These are phyloP conservation scores for Podarcis raffonei DNA, from an alignment of 2,113 vertebrate species.

Conservation along the genomic window DNA sequence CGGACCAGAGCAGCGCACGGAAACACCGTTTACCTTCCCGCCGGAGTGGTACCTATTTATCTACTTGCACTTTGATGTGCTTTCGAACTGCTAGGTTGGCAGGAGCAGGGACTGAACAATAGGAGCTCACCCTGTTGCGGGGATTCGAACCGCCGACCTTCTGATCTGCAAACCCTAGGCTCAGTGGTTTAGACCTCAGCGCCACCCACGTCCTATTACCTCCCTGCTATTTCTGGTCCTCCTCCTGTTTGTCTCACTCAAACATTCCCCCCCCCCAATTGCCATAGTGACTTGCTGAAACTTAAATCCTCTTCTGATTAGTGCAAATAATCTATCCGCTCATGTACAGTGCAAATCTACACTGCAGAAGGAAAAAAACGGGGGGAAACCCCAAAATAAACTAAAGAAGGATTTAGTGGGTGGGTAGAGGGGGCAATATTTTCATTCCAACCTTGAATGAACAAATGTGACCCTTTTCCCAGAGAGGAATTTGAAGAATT, in stretches of 20 bases:
- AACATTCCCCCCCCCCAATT: background rate
- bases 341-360: background rate
- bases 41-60: too few relatives aligned
- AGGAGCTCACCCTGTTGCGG: too few relatives aligned
- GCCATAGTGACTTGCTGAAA: background rate
- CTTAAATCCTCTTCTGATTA: background rate
- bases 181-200: too few relatives aligned
- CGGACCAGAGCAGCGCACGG: too few relatives aligned
- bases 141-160: too few relatives aligned
- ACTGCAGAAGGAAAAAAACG: background rate
- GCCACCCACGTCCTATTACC: background rate
- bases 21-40: too few relatives aligned
- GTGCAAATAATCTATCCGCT: background rate
- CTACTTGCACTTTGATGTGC: too few relatives aligned
- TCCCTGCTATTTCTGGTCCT: background rate
- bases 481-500: slow-evolving; percentile 49
- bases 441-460: slow-evolving; percentile 16
- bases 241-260: background rate
- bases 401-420: background rate
- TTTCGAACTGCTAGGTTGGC: too few relatives aligned
- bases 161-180: too few relatives aligned
- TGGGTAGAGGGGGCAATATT: background rate
- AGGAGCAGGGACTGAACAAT: too few relatives aligned
- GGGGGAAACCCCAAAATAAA: background rate
- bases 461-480: slow-evolving; percentile 10